Evolutionary conservation across 30 jellyfish, hydroid and myxozoan genomes (phyloP).

Genomic region (Hydractinia echinata): DNA sequence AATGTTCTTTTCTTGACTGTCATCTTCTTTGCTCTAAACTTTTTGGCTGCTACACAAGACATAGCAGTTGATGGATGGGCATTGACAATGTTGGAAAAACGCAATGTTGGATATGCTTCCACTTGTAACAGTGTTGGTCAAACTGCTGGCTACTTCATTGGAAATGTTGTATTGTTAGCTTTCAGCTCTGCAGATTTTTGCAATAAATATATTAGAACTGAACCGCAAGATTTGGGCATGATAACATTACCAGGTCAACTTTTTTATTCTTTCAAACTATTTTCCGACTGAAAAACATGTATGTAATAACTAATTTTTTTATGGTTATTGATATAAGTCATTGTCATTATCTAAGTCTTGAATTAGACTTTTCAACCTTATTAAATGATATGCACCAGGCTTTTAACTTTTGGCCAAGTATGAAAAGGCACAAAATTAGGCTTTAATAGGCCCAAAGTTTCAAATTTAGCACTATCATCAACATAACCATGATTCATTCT

Average conservation of each 20-base stretch:
- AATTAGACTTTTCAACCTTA: neutral
- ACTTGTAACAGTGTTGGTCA: constrained; percentile 98
- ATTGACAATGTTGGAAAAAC: constrained; percentile 68
- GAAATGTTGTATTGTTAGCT: constrained; percentile 91
- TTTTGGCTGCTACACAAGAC: constrained; percentile 99
- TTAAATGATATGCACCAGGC: neutral
- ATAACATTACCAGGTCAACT: constrained; percentile 52
- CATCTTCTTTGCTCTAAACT: constrained; percentile 64
- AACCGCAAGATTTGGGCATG: constrained; percentile 59
- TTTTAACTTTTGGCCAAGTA: neutral
- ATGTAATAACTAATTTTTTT: neutral
- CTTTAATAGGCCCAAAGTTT: too few relatives aligned
- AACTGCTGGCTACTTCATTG: constrained; percentile 94
- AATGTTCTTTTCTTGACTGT: constrained; percentile 66
- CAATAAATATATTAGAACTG: constrained; percentile 59
- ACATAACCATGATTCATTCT: too few relatives aligned
- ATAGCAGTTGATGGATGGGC: constrained; percentile 99
- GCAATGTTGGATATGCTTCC: constrained; percentile 91
- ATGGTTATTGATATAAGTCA: neutral
- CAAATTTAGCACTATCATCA: too few relatives aligned
- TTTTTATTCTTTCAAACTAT: neutral
- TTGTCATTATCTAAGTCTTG: neutral
- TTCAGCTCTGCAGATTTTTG: constrained; percentile 82
- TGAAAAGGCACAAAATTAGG: too few relatives aligned
- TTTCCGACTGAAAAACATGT: neutral